Conservation (phyloP, 2,888 invertebrate genomes). For the Limnephilus marmoratus region DNA sequence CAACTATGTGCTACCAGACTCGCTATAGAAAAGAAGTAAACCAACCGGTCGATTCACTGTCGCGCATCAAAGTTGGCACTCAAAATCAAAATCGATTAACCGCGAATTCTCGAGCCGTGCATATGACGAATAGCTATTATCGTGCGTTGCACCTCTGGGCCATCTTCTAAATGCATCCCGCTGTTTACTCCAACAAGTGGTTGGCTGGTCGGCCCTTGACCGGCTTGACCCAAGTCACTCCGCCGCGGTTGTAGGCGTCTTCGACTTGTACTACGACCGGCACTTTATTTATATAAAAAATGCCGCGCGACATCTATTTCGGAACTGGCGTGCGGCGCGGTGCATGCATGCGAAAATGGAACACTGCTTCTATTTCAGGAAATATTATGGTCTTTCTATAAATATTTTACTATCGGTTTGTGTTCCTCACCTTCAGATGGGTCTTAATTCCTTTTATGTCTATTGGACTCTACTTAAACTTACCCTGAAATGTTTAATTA, state of each 20-base stretch:
- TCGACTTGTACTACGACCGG: conserved; percentile 2
- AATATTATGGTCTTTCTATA: conserved; percentile 38
- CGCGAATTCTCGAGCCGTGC: background rate
- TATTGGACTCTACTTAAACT: background rate
- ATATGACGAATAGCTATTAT: conserved; percentile 4
- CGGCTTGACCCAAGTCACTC: conserved; percentile 55
- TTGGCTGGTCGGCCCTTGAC: conserved; percentile 49
- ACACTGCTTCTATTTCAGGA: conserved; percentile 54
- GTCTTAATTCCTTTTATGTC: background rate
- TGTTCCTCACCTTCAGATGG: conserved; percentile 24
- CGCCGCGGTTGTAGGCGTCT: conserved; percentile 16
- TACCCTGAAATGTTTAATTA: background rate
- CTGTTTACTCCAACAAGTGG: conserved; percentile 42
- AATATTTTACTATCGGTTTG: conserved; percentile 33
- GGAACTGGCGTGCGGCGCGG: conserved; percentile 41
- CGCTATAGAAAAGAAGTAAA: background rate
- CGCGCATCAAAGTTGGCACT: background rate
- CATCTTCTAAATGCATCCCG: background rate
- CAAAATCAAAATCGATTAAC: background rate
- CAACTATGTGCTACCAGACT: background rate
- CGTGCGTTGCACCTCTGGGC: conserved; percentile 5
- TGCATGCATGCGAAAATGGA: conserved; percentile 55
- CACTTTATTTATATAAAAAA: conserved; percentile 45
- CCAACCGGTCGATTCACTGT: background rate
- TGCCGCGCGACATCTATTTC: conserved; percentile 53